These are phyloP conservation scores for Herpetotheres cachinnans DNA, from an alignment of 2,113 vertebrate species.

Conservation along the genomic window DNA sequence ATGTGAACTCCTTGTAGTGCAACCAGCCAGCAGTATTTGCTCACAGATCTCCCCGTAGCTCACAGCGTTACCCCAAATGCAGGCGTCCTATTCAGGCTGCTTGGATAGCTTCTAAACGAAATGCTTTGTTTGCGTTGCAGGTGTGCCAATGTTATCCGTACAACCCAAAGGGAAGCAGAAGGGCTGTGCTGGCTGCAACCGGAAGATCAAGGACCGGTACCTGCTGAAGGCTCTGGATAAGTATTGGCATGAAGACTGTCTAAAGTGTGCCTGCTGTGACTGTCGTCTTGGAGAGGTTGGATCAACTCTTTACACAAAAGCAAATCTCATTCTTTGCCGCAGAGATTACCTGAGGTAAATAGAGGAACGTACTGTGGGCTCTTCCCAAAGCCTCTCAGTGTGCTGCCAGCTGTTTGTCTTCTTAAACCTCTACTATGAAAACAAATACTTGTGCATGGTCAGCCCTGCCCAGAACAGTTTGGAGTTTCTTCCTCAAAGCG, in stretches of 20 bases:
- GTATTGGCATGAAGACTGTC: conserved; percentile 99
- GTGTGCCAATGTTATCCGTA: conserved; percentile 98
- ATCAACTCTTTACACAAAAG: conserved; percentile 99
- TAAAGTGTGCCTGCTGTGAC: conserved; percentile 99
- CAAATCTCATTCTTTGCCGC: conserved; percentile 99
- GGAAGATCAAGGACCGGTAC: conserved; percentile 99
- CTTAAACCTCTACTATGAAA: not conserved
- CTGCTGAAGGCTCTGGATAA: conserved; percentile 99
- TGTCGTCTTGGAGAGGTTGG: conserved; percentile 98
- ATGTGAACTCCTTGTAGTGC: not conserved
- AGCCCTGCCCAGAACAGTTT: not conserved
- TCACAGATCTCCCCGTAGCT: not conserved
- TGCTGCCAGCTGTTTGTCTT: not conserved
- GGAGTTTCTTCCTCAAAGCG: not conserved
- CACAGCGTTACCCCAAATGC: too few species aligned
- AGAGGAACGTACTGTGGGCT: not conserved
- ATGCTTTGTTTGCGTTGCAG: conserved; percentile 77
- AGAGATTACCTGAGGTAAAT: conserved; percentile 98
- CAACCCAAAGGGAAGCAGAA: conserved; percentile 99
- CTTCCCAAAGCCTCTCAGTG: not conserved
- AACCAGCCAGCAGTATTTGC: not conserved
- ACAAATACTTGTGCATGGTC: not conserved
- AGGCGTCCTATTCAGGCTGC: not conserved
- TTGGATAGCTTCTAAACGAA: not conserved
- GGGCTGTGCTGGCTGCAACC: conserved; percentile 98